phyloP scores from a whole-genome alignment of 2,797 vertebrate species.

The Hypotaenidia okinawae region DNA sequence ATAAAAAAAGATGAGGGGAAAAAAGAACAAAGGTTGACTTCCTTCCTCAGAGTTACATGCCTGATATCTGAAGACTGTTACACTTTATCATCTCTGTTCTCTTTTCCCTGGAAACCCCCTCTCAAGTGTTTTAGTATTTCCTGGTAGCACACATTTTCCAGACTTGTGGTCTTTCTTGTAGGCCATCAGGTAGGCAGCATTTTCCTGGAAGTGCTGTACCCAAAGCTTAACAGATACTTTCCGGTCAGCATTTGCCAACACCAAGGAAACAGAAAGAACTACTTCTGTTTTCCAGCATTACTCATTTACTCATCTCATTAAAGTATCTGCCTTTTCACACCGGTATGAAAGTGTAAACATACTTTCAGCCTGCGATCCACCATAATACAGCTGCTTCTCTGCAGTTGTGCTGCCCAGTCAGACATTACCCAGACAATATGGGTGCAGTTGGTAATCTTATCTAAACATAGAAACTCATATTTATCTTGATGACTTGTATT shows the following conservation, averaged over 20 bases:
- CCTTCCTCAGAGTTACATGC: not conserved
- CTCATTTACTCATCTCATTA: not conserved
- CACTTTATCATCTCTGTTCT: not conserved
- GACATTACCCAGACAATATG: not conserved
- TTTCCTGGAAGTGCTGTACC: not conserved
- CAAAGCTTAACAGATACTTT: not conserved
- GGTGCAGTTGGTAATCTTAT: not conserved
- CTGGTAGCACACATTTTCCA: not conserved
- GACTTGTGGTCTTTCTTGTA: not conserved
- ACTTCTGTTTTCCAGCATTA: not conserved
- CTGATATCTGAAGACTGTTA: not conserved
- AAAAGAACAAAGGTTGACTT: not conserved
- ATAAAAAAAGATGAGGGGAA: not conserved
- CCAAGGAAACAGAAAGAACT: not conserved
- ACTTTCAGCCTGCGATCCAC: not conserved
- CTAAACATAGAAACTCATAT: not conserved
- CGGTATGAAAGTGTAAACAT: not conserved
- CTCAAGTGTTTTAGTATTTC: not conserved
- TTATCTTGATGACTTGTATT: not conserved
- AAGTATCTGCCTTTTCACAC: not conserved
- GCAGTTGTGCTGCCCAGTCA: not conserved
- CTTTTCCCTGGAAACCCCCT: not conserved
- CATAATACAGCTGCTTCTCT: not conserved
- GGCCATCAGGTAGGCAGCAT: not conserved
- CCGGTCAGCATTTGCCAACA: not conserved